These are phyloP conservation scores for Temnothorax nylanderi DNA, from an alignment of 1,140 invertebrate genomes.

Conservation along the genomic window DNA sequence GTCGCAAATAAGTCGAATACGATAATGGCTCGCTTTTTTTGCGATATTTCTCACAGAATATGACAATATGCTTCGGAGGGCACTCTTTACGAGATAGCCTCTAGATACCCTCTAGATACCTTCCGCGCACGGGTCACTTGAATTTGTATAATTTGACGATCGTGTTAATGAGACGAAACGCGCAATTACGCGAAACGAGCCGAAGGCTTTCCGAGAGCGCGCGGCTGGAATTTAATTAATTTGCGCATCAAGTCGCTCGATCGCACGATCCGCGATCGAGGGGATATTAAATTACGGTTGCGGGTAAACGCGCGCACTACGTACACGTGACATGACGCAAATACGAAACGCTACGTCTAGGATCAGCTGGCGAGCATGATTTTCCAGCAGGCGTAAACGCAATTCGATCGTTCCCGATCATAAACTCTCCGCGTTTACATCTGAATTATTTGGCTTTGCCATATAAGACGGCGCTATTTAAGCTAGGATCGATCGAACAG, in stretches of 20 bases:
- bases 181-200: slow-evolving; percentile 50
- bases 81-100: not conserved
- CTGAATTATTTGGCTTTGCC: not conserved
- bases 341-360: slow-evolving; percentile 18
- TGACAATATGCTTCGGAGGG: not conserved
- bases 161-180: slow-evolving; percentile 61
- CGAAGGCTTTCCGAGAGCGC: slow-evolving; percentile 36
- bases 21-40: not conserved
- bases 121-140: not conserved
- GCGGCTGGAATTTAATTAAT: slow-evolving; percentile 66
- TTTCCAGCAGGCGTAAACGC: not conserved
- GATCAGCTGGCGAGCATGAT: slow-evolving; percentile 26
- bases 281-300: slow-evolving; percentile 59
- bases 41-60: not conserved
- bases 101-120: no score
- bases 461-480: not conserved
- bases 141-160: slow-evolving; percentile 63
- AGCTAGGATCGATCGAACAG: not conserved
- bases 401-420: slow-evolving; percentile 3
- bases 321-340: slow-evolving; percentile 34
- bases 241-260: slow-evolving; percentile 41
- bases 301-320: slow-evolving; percentile 17
- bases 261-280: slow-evolving; percentile 53
- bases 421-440: not conserved
- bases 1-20: not conserved